A percentile compares a stretch with the other conserved stretches of the same genome.
Conservation (phyloP, 2,888 invertebrate species). For the Trachelus iudaicus region DNA sequence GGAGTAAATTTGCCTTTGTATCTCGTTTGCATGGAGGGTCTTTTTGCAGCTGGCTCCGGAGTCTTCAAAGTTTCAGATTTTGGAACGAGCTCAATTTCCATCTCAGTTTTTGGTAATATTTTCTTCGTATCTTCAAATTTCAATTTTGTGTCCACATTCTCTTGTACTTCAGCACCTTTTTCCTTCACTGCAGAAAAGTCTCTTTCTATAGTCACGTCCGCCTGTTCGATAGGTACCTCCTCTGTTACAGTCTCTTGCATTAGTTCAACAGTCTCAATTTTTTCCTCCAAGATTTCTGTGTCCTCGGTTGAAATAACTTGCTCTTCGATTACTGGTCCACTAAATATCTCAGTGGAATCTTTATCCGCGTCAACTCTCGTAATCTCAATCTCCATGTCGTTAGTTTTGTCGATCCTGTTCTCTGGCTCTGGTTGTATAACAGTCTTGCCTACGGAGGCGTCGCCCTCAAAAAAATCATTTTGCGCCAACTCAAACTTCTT, state of each 20-base stretch:
- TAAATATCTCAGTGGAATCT: not conserved
- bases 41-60: conserved; percentile 2
- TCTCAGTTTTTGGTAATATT: conserved; percentile 9
- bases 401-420: conserved; percentile 24
- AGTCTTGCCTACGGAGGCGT: conserved; percentile 19
- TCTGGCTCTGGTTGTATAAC: conserved; percentile 20
- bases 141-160: conserved; percentile 5
- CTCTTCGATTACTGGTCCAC: conserved; percentile 18
- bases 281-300: conserved; percentile 1
- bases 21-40: conserved; percentile 32
- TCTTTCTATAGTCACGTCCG: conserved; percentile 9
- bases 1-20: conserved; percentile 44
- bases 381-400: conserved; percentile 19
- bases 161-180: conserved; percentile 2
- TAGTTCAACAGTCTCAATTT: conserved; percentile 2
- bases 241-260: conserved; percentile 7
- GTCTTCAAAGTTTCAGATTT: conserved; percentile 6
- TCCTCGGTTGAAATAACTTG: not conserved
- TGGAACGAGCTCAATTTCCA: conserved; percentile 17
- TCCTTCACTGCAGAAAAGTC: conserved; percentile 7
- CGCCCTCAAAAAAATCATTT: conserved; percentile 46
- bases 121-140: conserved; percentile 8
- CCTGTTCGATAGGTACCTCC: conserved; percentile 7
- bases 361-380: conserved; percentile 21
- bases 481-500: conserved; percentile 60